These are phyloP conservation scores for Tromatobia lineatoria DNA, from an alignment of 2,888 invertebrate genomes.

Conservation along the genomic window DNA sequence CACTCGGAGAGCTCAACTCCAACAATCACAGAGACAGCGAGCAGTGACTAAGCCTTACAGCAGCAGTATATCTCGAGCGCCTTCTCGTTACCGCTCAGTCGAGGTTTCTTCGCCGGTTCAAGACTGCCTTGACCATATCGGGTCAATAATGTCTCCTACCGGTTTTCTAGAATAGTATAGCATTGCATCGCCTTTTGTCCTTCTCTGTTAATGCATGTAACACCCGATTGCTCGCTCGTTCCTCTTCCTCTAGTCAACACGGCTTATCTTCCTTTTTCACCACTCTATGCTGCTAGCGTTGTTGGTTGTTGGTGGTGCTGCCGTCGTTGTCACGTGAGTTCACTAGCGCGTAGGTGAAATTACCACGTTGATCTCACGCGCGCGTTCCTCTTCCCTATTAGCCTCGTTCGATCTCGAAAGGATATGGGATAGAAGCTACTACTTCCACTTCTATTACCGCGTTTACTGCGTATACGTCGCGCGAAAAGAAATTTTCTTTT, in stretches of 20 bases:
- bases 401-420: constrained; percentile 81
- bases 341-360: constrained; percentile 82
- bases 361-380: constrained; percentile 81
- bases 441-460: constrained; percentile 57
- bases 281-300: constrained; percentile 26
- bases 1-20: constrained; percentile 4
- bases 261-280: constrained; percentile 49
- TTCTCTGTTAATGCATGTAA: constrained; percentile 31
- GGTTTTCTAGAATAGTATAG: constrained; percentile 70
- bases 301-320: constrained; percentile 43
- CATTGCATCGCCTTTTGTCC: constrained; percentile 43
- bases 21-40: constrained; percentile 23
- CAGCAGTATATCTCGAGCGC: constrained; percentile 50
- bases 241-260: constrained; percentile 40
- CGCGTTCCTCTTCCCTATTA: constrained; percentile 81
- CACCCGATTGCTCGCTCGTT: constrained; percentile 48
- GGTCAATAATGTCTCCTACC: constrained; percentile 81
- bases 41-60: constrained; percentile 63
- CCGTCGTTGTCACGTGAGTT: constrained; percentile 68
- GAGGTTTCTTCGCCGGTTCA: constrained; percentile 75
- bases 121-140: constrained; percentile 81
- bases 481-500: constrained; percentile 67
- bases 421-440: constrained; percentile 48
- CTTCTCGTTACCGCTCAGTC: constrained; percentile 70
- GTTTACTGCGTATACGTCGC: constrained; percentile 51